Percentiles rank a stretch among this genome's conserved stretches.
phyloP scores from a whole-genome alignment of 1,140 invertebrate species.

The Octopus sinensis region DNA sequence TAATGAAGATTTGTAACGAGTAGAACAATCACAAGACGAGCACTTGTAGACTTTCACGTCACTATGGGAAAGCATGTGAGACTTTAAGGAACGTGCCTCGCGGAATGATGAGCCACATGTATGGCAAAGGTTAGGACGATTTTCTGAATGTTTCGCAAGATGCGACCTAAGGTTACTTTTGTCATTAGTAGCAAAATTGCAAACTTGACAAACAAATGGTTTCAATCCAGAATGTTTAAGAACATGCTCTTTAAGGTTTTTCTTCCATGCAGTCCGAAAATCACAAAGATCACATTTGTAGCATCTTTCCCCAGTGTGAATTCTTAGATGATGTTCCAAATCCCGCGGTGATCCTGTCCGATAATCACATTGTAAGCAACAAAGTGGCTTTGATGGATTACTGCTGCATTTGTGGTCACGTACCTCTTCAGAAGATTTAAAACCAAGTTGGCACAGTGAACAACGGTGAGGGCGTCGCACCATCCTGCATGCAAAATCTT shows the following conservation, averaged over 20 bases:
- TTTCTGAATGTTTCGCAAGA: constrained; percentile 20
- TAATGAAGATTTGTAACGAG: too few relatives aligned
- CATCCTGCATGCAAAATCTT: constrained; percentile 33
- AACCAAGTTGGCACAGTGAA: constrained; percentile 29
- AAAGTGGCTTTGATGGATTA: constrained; percentile 27
- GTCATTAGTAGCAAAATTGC: constrained; percentile 31
- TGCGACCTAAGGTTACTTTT: constrained; percentile 22
- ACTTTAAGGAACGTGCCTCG: constrained; percentile 27
- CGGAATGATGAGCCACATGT: constrained; percentile 18
- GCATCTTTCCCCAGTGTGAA: constrained; percentile 92
- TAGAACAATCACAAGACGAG: too few relatives aligned
- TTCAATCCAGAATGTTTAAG: constrained; percentile 39
- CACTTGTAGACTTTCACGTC: too few relatives aligned
- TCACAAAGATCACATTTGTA: constrained; percentile 84
- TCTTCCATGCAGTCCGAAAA: constrained; percentile 31
- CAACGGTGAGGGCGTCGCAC: constrained; percentile 28
- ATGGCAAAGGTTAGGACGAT: constrained; percentile 10
- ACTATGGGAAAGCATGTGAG: background rate
- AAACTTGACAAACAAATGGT: constrained; percentile 38
- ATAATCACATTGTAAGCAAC: constrained; percentile 34
- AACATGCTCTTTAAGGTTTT: constrained; percentile 38
- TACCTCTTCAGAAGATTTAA: constrained; percentile 30
- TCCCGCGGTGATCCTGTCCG: constrained; percentile 29
- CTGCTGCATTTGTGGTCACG: constrained; percentile 33
- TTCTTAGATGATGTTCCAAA: constrained; percentile 67